Evolutionary conservation across 2,113 vertebrate species (phyloP).

Genomic region (crab-eating macaque (Macaca fascicularis)): DNA sequence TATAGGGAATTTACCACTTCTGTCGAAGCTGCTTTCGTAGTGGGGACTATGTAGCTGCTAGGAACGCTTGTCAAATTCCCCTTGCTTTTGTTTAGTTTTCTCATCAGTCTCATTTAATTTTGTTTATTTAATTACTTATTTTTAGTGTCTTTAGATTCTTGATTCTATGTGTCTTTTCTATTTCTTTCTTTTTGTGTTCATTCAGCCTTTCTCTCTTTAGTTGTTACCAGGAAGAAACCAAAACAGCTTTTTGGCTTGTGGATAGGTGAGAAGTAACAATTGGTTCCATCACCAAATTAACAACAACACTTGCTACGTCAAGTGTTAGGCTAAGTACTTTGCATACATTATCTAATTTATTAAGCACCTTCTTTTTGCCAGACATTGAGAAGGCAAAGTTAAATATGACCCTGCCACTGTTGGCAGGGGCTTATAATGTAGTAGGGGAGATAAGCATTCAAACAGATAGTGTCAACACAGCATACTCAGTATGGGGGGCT

Average conservation of each 20-base stretch:
- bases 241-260: not conserved
- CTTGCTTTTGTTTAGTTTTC: conserved; percentile 11
- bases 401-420: not conserved
- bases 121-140: not conserved
- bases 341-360: not conserved
- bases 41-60: not conserved
- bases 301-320: not conserved
- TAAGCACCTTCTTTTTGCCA: not conserved
- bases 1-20: not conserved
- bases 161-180: not conserved
- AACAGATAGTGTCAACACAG: not conserved
- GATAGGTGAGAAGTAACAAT: not conserved
- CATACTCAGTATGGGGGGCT: fast-evolving
- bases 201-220: not conserved
- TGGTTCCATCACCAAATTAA: not conserved
- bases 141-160: not conserved
- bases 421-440: not conserved
- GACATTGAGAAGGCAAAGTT: not conserved
- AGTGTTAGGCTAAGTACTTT: not conserved
- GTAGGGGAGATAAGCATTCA: not conserved
- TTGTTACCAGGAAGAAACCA: not conserved
- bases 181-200: not conserved
- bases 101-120: not conserved
- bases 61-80: not conserved
- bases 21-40: not conserved